phyloP scores from a whole-genome alignment of 2,113 vertebrate species.

The Pseudorasbora parva region DNA sequence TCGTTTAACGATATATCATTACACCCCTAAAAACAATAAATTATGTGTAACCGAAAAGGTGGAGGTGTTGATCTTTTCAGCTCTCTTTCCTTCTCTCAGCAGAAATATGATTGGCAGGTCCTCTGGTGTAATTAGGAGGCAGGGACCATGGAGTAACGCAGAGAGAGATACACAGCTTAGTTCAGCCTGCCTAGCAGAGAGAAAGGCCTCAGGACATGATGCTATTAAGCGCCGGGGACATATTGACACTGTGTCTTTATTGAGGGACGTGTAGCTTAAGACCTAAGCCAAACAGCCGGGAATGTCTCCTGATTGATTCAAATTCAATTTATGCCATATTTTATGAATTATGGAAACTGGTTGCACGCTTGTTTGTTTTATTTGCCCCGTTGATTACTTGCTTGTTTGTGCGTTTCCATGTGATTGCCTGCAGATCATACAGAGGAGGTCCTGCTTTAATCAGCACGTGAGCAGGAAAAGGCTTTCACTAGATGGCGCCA shows the following conservation, averaged over 20 bases:
- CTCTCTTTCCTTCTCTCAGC: conserved; percentile 18
- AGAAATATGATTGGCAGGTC: conserved; percentile 47
- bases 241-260: conserved; percentile 26
- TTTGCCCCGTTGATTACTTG: background rate
- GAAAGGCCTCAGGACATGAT: conserved; percentile 10
- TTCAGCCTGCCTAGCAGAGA: conserved; percentile 24
- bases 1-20: no score
- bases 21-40: conserved; percentile 17
- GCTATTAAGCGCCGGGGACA: conserved; percentile 21
- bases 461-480: background rate
- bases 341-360: background rate
- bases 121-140: conserved; percentile 52
- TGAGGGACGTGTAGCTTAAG: background rate
- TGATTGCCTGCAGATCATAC: background rate
- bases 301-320: conserved; percentile 14
- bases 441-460: background rate
- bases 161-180: conserved; percentile 31
- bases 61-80: conserved; percentile 33
- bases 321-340: background rate
- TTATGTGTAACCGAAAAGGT: background rate
- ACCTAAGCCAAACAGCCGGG: background rate
- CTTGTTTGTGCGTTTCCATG: conserved; percentile 16
- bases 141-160: conserved; percentile 25
- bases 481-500: conserved; percentile 57
- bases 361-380: background rate